Evolutionary conservation across 1,140 invertebrate species (phyloP).

Genomic region (Fopius arisanus): DNA sequence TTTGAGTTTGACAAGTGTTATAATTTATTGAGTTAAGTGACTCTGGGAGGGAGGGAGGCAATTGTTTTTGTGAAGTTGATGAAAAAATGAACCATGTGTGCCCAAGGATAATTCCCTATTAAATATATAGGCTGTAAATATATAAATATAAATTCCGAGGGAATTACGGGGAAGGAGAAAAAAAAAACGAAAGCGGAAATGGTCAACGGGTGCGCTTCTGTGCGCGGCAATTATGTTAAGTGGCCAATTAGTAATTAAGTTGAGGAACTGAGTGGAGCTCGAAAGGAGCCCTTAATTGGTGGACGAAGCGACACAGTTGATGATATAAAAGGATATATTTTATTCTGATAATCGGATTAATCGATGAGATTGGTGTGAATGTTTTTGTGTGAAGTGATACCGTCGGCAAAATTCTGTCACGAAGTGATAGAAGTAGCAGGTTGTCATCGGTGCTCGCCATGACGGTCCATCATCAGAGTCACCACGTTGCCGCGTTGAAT

Average conservation of each 20-base stretch:
- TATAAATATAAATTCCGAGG: neutral
- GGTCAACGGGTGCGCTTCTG: constrained; percentile 46
- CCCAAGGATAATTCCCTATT: too few species aligned
- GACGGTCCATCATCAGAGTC: constrained; percentile 64
- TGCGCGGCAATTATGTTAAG: constrained; percentile 56
- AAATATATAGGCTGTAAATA: neutral
- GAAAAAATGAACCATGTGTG: too few species aligned
- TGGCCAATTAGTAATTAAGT: constrained; percentile 57
- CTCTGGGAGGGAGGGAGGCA: too few species aligned
- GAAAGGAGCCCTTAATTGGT: neutral
- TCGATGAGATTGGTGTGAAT: neutral
- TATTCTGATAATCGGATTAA: neutral
- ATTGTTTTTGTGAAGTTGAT: too few species aligned
- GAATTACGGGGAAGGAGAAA: constrained; percentile 39
- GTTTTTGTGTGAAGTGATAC: constrained; percentile 31
- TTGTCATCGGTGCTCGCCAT: constrained; percentile 54
- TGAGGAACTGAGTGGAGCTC: constrained; percentile 41
- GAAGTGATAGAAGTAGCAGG: constrained; percentile 53
- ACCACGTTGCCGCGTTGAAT: constrained; percentile 61
- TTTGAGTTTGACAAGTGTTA: too few species aligned
- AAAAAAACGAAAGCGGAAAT: constrained; percentile 47
- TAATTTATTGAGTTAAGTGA: too few species aligned
- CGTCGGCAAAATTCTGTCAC: constrained; percentile 61
- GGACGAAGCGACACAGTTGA: neutral
- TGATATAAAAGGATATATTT: neutral